These are phyloP conservation scores for Neotoxoptera formosana DNA, from an alignment of 1,140 invertebrate genomes.

Conservation along the genomic window DNA sequence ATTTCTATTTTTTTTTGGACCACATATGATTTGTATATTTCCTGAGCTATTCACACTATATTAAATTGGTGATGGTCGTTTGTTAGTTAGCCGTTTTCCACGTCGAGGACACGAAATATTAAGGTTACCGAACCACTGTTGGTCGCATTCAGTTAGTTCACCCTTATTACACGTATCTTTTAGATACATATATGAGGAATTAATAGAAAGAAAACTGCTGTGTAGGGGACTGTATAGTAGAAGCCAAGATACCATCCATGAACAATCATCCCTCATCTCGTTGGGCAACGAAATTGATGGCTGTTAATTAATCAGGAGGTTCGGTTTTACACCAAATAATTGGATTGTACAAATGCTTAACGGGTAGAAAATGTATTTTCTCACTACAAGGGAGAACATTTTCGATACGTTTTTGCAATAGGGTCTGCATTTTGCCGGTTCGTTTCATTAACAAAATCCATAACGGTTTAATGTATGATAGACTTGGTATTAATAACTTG, in stretches of 20 bases:
- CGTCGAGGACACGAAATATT: neutral
- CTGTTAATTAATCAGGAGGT: constrained; percentile 35
- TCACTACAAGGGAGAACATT: neutral
- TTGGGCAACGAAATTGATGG: neutral
- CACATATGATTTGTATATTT: neutral
- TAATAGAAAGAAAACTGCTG: neutral
- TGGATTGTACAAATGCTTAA: constrained; percentile 26
- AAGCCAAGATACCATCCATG: neutral
- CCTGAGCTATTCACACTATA: neutral
- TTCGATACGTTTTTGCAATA: neutral
- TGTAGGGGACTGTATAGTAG: neutral
- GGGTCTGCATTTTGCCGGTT: neutral
- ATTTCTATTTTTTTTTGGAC: neutral
- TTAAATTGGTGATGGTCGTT: neutral
- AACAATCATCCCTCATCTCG: neutral
- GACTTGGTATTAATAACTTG: neutral
- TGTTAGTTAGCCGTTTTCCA: neutral
- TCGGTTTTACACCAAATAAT: constrained; percentile 58
- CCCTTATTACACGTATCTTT: neutral
- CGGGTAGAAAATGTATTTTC: neutral
- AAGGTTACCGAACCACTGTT: neutral
- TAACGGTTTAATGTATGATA: neutral
- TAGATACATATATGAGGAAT: neutral
- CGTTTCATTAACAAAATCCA: neutral
- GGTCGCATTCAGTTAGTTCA: neutral